Conservation (phyloP, 2,113 vertebrate species). For the Pristiophorus japonicus region DNA sequence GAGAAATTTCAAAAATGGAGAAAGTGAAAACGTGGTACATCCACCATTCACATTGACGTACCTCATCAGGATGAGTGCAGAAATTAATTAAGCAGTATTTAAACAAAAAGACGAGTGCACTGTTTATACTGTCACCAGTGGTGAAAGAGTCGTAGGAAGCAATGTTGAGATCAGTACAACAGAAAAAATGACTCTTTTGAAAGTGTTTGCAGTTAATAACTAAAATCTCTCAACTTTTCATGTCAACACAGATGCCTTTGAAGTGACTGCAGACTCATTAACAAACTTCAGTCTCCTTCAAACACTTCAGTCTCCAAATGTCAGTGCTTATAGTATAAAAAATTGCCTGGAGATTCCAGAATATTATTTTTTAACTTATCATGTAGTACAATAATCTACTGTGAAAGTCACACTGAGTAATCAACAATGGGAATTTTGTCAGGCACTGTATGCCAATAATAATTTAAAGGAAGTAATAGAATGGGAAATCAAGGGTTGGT, state of each 20-base stretch:
- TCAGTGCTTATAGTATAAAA: background rate
- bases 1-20: background rate
- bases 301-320: background rate
- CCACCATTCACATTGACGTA: background rate
- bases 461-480: background rate
- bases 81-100: conserved; percentile 6
- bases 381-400: conserved; percentile 13
- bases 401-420: conserved; percentile 2
- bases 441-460: conserved; percentile 23
- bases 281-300: background rate
- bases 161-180: background rate
- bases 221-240: background rate
- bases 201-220: background rate
- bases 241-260: background rate
- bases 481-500: background rate
- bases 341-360: background rate
- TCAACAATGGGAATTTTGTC: conserved; percentile 24
- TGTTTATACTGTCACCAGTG: background rate
- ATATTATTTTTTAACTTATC: conserved; percentile 16
- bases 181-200: background rate
- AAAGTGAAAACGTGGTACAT: background rate
- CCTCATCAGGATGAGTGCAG: background rate
- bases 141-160: background rate
- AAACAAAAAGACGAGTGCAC: background rate
- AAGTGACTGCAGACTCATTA: background rate